Evolutionary conservation across 2,113 vertebrate species (phyloP).

Genomic region (Aix galericulata): DNA sequence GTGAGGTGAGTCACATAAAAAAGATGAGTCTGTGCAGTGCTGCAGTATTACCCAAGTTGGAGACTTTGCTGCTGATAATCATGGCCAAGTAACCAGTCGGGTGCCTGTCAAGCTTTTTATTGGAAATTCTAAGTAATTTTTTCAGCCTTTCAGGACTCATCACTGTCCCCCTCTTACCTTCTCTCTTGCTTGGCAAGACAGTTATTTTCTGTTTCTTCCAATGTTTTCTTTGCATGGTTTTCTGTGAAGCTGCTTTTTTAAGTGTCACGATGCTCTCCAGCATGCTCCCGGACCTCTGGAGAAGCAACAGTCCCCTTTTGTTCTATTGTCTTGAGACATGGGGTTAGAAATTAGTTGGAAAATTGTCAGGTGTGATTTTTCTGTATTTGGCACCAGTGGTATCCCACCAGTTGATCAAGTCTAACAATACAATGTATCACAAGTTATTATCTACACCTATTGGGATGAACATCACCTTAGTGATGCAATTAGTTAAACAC

Average conservation of each 20-base stretch:
- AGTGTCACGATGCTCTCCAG: accelerated
- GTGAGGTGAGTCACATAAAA: not conserved
- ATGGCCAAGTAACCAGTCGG: not conserved
- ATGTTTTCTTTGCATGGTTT: too few relatives aligned
- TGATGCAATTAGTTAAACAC: too few relatives aligned
- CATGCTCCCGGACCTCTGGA: accelerated
- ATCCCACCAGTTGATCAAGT: too few relatives aligned
- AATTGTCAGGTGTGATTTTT: too few relatives aligned
- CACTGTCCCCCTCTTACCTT: not conserved
- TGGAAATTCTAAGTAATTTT: not conserved
- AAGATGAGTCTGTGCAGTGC: accelerated
- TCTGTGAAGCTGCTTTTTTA: not conserved
- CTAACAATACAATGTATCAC: too few relatives aligned
- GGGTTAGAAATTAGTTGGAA: too few relatives aligned
- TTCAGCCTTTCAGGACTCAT: not conserved
- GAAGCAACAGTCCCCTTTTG: not conserved
- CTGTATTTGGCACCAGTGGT: too few relatives aligned
- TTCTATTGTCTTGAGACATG: not conserved
- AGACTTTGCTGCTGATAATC: not conserved
- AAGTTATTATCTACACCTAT: too few relatives aligned
- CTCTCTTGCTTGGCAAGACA: not conserved
- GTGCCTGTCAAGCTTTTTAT: not conserved
- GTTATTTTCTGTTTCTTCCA: too few relatives aligned
- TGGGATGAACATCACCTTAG: too few relatives aligned
- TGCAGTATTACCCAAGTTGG: accelerated